Evolutionary conservation across 1,140 invertebrate genomes (phyloP), one percentile per base, ranked within the genome.

Genomic region (Holcopasites calliopsidis): DNA sequence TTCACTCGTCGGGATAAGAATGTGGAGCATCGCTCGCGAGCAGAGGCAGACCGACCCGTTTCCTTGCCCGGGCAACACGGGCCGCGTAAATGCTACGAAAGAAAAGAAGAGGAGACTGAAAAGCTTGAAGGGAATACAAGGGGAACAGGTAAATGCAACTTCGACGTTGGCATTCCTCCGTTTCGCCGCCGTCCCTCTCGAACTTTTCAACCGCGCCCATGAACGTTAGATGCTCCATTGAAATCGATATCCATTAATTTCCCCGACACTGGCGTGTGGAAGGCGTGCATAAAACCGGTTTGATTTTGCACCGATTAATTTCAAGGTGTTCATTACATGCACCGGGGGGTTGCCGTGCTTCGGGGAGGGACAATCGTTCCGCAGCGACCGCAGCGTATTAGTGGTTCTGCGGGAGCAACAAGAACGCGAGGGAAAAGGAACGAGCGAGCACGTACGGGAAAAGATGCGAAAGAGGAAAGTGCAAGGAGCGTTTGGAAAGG

Each of bases 241-340:
- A 62, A 80, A 82, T 80, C 52, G 79, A 78, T 82, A 65, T 64
- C 69, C 79, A 38, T 77, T 77, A 40, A 66, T 74, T 77, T 77
- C 40, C 4, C 38, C 57, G 38, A 1, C 35, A 26, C 11, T n/a
- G 0, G 4, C 13, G 11, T 11, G 26, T 38, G 49, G 49, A 26
- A 47, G 77, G 7, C 47, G 44, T 21, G 28, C 35, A 40, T 47
- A 31, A 23, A 83, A 83, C 80, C 79, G 80, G 80, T 83, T 83
- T 77, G 74, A 82, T 81, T 82, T 80, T 35, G 80, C 74, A 40
- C 57, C 62, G 74, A 50, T 82, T 82, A 81, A 77, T 73, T 62
- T 42, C 40, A 31, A 50, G 11, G 28, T 60, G 55, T 18, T 31
- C 49, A 28, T 61, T 26, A 11, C 52, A 23, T 66, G n/a, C n/a